phyloP scores from a whole-genome alignment of 1,140 invertebrate genomes.

The Apis mellifera region Amel_HAv3.1 CM009940.2:7637001-7637500 shows the following conservation, averaged over 20 bases:
- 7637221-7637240: slow-evolving; percentile 20
- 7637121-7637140: not conserved
- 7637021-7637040: too few relatives aligned
- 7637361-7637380: slow-evolving; percentile 27
- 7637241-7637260: slow-evolving; percentile 27
- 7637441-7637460: slow-evolving; percentile 5
- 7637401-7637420: too few relatives aligned
- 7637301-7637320: slow-evolving; percentile 37
- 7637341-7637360: not conserved
- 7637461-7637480: not conserved
- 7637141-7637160: slow-evolving; percentile 14
- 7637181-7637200: not conserved
- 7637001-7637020: too few relatives aligned
- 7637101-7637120: not conserved
- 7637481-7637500: slow-evolving; percentile 1
- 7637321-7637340: slow-evolving; percentile 7
- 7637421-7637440: too few relatives aligned
- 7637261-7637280: slow-evolving; percentile 38
- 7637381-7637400: not conserved
- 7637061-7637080: not conserved
- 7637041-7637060: not conserved
- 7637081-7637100: not conserved
- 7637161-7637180: slow-evolving; percentile 24
- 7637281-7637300: slow-evolving; percentile 21
- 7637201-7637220: slow-evolving; percentile 28